phyloP scores from a whole-genome alignment of 2,888 invertebrate species.

The Imbricaverruca yamaguchii region DNA sequence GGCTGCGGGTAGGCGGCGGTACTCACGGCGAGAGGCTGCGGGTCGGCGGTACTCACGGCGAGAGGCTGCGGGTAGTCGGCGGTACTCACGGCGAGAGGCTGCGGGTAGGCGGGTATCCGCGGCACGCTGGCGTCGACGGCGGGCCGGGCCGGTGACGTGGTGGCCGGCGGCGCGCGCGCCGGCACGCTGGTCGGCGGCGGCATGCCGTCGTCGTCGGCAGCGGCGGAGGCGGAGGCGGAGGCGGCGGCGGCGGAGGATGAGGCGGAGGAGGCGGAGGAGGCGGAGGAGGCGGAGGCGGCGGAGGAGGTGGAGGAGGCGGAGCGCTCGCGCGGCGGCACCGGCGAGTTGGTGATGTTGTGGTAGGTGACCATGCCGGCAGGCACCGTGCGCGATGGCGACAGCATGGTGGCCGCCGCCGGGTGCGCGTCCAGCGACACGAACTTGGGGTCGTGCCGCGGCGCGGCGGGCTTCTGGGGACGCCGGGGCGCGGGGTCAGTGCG shows the following conservation, averaged over 20 bases:
- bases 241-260: too few relatives aligned
- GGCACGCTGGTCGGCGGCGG: background rate
- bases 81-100: conserved; percentile 6
- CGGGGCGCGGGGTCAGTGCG: background rate
- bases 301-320: background rate
- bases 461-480: background rate
- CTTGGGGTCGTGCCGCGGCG: conserved; percentile 10
- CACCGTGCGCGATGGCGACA: background rate
- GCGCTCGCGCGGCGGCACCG: background rate
- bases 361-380: conserved; percentile 14
- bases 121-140: background rate
- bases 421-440: background rate
- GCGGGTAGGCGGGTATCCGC: background rate
- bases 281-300: too few relatives aligned
- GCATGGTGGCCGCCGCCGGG: background rate
- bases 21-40: too few relatives aligned
- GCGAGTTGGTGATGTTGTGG: conserved; percentile 24
- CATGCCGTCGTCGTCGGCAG: conserved; percentile 6
- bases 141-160: background rate
- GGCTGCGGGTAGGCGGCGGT: too few relatives aligned
- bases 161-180: background rate
- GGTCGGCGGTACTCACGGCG: too few relatives aligned
- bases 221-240: too few relatives aligned
- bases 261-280: too few relatives aligned
- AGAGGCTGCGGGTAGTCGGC: too few relatives aligned